Evolutionary conservation across 2,113 vertebrate species (phyloP).

Genomic region (Ranitomeya variabilis): DNA sequence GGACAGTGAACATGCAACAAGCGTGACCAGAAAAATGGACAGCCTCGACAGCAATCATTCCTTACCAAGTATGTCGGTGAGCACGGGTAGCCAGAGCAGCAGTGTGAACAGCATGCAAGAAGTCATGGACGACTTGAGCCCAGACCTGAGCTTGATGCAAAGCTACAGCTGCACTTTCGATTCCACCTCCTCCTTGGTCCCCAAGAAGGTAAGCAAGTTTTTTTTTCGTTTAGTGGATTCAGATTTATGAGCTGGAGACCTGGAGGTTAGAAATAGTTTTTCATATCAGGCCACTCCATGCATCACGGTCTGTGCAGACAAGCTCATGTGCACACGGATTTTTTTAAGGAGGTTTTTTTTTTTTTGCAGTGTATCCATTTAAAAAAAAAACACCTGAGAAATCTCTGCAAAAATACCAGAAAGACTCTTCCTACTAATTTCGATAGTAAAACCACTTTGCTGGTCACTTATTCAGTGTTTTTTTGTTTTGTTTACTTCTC

Average conservation of each 20-base stretch:
- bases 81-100: slow-evolving; percentile 96
- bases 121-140: slow-evolving; percentile 89
- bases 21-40: slow-evolving; percentile 87
- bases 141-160: slow-evolving; percentile 83
- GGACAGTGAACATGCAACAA: slow-evolving; percentile 89
- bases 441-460: too few relatives aligned
- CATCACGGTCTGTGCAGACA: too few relatives aligned
- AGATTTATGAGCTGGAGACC: neutral
- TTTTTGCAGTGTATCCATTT: too few relatives aligned
- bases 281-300: too few relatives aligned
- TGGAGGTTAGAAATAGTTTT: neutral
- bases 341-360: too few relatives aligned
- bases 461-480: too few relatives aligned
- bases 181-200: slow-evolving; percentile 77
- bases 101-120: slow-evolving; percentile 98
- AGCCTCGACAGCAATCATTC: slow-evolving; percentile 98
- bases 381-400: too few relatives aligned
- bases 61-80: slow-evolving; percentile 92
- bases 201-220: slow-evolving; percentile 83
- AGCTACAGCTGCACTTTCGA: slow-evolving; percentile 84
- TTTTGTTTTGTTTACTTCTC: too few relatives aligned
- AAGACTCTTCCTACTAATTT: too few relatives aligned
- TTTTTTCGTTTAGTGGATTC: neutral
- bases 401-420: too few relatives aligned
- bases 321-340: too few relatives aligned